Percentiles rank a stretch among this genome's conserved stretches.
These are phyloP conservation scores for Mionectes olivaceus DNA, from an alignment of 2,797 vertebrate species.

Conservation along the genomic window DNA sequence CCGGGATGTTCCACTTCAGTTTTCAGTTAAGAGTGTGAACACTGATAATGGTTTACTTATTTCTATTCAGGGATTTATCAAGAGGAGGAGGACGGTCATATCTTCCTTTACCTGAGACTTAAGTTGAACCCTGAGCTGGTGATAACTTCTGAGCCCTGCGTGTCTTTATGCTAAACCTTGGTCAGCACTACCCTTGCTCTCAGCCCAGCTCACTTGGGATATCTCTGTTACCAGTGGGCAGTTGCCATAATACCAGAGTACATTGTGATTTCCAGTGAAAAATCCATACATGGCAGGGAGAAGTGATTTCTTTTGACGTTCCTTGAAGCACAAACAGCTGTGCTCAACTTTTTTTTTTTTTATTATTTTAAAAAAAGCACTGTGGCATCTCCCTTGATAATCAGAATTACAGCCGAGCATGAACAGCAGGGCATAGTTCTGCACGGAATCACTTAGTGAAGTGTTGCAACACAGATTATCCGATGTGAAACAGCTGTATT, in stretches of 20 bases:
- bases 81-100: rapidly evolving
- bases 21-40: not conserved
- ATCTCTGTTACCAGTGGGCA: not conserved
- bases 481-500: conserved; percentile 73
- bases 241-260: not conserved
- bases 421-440: conserved; percentile 57
- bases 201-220: not conserved
- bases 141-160: not conserved
- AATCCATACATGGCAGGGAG: conserved; percentile 2
- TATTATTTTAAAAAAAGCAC: not conserved
- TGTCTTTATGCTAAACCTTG: not conserved
- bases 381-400: conserved; percentile 63
- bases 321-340: conserved; percentile 67
- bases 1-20: not conserved
- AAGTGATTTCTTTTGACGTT: conserved; percentile 47
- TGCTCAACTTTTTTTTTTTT: not conserved
- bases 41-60: rapidly evolving
- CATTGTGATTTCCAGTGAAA: not conserved
- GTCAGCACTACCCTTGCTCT: not conserved
- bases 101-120: not conserved
- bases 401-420: conserved; percentile 38
- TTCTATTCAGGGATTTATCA: not conserved
- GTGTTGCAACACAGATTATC: conserved; percentile 57
- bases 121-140: not conserved
- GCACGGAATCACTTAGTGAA: not conserved